These are phyloP conservation scores for Aradophagus sp. DNA, from an alignment of 1,140 invertebrate genomes.

Conservation along the genomic window DNA sequence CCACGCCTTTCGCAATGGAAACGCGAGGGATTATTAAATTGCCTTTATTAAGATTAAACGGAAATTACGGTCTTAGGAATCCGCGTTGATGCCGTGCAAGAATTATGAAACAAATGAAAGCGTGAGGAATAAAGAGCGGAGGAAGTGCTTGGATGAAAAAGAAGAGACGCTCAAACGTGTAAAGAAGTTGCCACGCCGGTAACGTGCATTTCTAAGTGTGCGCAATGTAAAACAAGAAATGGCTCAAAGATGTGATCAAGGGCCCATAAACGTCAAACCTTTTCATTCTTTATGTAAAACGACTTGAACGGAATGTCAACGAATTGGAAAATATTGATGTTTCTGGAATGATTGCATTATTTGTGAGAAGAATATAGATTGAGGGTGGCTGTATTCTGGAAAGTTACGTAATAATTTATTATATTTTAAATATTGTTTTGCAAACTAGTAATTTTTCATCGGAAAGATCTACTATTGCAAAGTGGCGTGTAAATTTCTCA, in stretches of 20 bases:
- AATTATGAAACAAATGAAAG: slow-evolving; percentile 33
- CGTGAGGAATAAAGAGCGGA: slow-evolving; percentile 21
- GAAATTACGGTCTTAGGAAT: slow-evolving; percentile 31
- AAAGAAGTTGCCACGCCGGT: slow-evolving; percentile 18
- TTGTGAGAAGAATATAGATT: too few species aligned
- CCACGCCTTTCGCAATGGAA: too few species aligned
- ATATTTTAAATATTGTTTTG: too few species aligned
- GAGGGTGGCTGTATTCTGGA: too few species aligned
- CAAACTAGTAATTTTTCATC: too few species aligned
- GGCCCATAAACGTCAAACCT: too few species aligned
- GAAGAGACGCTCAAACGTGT: slow-evolving; percentile 23
- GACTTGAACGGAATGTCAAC: not conserved
- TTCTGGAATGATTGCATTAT: too few species aligned
- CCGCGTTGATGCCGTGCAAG: slow-evolving; percentile 12
- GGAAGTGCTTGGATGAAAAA: slow-evolving; percentile 33
- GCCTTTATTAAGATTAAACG: slow-evolving; percentile 27
- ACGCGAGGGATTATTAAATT: slow-evolving; percentile 29
- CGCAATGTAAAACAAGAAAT: slow-evolving; percentile 19
- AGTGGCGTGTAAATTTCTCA: too few species aligned
- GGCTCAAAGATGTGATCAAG: slow-evolving; percentile 24
- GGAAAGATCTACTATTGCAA: too few species aligned
- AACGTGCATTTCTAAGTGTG: slow-evolving; percentile 6
- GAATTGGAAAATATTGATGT: not conserved
- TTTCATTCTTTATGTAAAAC: too few species aligned
- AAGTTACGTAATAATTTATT: too few species aligned